Base-by-base conservation (phyloP, 2,888 invertebrate species). In the Tetranychus piercei region DNA sequence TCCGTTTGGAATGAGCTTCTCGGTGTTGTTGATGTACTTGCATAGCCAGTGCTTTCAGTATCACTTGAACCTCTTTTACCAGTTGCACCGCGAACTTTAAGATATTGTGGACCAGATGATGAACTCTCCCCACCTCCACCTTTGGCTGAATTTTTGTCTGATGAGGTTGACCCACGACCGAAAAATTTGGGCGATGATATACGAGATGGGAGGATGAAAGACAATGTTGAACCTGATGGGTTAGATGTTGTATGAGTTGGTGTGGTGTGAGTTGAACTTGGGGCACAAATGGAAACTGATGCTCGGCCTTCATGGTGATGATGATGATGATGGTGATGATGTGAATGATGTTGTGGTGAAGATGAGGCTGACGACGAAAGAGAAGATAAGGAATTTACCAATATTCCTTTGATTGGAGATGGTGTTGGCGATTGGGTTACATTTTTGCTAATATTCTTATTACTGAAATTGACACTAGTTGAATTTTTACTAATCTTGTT, bases 1-100 rank as follows among this genome's bases (percentile, higher is more conserved):
- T 79, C 79, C 64, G 80, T 80, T 80, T 87, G 87, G 80, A 88
- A 86, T 78, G 87, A 87, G 70, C 87, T 85, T 73, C 88, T 81
- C 1, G 86, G 85, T 9, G 87, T 81, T n/a, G 79, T 79, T 43
- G 80, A 79, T 7, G 82, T 81, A 77, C 81, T 81, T 74, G 74
- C 44, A 23, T 73, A 43, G 4, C 34, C 75, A 6, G 80, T 79
- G 72, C 80, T 78, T 71, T 80, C 79, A n/a, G 79, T 79, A 65
- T 80, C 80, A 72, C 78, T 79, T 71, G 79, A 79, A 8, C 78
- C 75, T 20, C 78, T 73, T 73, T 78, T 79, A 44, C 78, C 77
- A 15, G 78, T 78, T 18, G 79, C 78, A 76, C 73, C 74, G 45
- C 73, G 71, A 44, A 77, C 76, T 67, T 75, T 72, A n/a, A 76